These are phyloP conservation scores for Pachycephala philippinensis DNA, from an alignment of 2,113 vertebrate genomes.

Conservation along the genomic window DNA sequence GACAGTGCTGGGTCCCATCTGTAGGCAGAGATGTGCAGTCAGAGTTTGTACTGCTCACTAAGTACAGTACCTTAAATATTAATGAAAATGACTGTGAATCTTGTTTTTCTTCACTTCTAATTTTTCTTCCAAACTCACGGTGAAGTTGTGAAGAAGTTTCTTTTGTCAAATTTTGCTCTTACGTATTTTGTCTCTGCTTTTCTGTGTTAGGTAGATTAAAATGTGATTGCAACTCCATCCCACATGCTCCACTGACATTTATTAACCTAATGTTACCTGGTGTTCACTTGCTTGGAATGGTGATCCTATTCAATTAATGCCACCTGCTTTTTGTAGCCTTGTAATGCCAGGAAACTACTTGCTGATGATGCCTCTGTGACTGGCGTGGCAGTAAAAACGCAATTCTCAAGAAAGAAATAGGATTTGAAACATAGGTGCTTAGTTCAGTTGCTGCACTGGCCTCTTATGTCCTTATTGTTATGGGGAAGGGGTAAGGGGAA, in stretches of 20 bases:
- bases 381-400: background rate
- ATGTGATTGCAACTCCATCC: background rate
- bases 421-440: background rate
- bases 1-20: background rate
- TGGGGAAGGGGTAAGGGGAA: background rate
- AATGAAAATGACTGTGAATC: accelerated
- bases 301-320: background rate
- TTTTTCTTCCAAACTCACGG: background rate
- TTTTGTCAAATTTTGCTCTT: background rate
- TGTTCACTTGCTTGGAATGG: background rate
- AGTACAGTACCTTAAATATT: background rate
- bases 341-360: background rate
- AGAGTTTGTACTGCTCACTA: background rate
- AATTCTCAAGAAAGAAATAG: background rate
- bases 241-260: accelerated
- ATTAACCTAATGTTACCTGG: background rate
- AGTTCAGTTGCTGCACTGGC: background rate
- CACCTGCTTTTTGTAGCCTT: background rate
- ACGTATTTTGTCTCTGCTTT: background rate
- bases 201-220: background rate
- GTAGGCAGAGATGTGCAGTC: background rate
- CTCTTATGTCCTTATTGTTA: background rate
- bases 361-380: background rate
- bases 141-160: background rate
- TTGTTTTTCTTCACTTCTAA: too few relatives aligned